Conservation (phyloP, 2,888 invertebrate species). For the Geotrupes spiniger region DNA sequence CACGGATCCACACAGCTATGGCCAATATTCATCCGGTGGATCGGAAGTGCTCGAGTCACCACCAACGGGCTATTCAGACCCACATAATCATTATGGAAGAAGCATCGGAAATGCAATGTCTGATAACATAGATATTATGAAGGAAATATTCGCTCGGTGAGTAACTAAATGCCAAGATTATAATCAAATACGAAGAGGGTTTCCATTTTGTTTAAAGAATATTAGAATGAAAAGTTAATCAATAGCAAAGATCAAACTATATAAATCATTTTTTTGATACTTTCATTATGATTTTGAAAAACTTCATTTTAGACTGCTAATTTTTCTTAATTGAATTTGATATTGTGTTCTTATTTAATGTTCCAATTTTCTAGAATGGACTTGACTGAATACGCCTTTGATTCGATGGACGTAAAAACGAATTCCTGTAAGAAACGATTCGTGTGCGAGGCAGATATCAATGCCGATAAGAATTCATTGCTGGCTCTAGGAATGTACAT, state of each 20-base stretch:
- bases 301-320: too few relatives aligned
- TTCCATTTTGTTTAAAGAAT: too few relatives aligned
- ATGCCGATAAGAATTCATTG: constrained; percentile 44
- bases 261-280: too few relatives aligned
- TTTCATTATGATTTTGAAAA: too few relatives aligned
- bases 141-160: constrained; percentile 28
- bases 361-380: constrained; percentile 36
- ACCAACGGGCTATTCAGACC: constrained; percentile 8
- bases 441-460: constrained; percentile 54
- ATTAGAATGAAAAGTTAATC: too few relatives aligned
- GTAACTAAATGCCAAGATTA: not conserved
- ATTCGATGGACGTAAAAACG: constrained; percentile 40
- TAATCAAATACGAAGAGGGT: too few relatives aligned
- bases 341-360: not conserved
- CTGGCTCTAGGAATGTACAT: constrained; percentile 31
- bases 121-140: constrained; percentile 25
- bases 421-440: constrained; percentile 52
- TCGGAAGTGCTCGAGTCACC: constrained; percentile 16
- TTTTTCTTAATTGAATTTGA: constrained; percentile 3
- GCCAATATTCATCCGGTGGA: not conserved
- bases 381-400: constrained; percentile 40
- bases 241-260: too few relatives aligned
- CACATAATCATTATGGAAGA: constrained; percentile 15
- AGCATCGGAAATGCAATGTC: constrained; percentile 23
- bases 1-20: not conserved